Percentiles rank a stretch among this genome's conserved stretches.
phyloP scores from a whole-genome alignment of 92 coral and sea anemone genomes.

The Isaurus tuberculatus region DNA sequence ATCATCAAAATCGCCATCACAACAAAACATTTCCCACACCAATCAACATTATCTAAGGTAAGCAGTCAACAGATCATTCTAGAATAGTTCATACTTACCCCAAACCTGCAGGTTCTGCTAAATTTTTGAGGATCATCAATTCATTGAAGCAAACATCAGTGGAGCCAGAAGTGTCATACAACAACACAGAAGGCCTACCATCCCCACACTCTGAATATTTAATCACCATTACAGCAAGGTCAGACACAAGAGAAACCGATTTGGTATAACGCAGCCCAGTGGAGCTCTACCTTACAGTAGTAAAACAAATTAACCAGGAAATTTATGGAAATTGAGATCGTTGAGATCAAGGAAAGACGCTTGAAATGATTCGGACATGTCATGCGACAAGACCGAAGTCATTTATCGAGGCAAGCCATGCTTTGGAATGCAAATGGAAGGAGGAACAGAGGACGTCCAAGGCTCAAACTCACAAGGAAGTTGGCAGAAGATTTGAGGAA shows the following conservation, averaged over 20 bases:
- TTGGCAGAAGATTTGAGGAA: too few relatives aligned
- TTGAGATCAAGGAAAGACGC: too few relatives aligned
- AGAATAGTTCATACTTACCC: constrained; percentile 57
- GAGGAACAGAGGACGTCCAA: too few relatives aligned
- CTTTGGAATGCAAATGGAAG: too few relatives aligned
- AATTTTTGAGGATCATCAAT: constrained; percentile 61
- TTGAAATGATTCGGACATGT: too few relatives aligned
- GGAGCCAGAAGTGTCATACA: constrained; percentile 67
- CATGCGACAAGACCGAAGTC: too few relatives aligned
- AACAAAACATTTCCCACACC: not conserved
- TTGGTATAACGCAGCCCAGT: not conserved
- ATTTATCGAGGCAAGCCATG: too few relatives aligned
- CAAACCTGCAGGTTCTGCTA: constrained; percentile 74
- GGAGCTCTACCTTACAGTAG: too few relatives aligned
- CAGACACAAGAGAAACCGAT: not conserved
- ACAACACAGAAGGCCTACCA: constrained; percentile 69
- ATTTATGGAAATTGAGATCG: too few relatives aligned
- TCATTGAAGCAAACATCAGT: constrained; percentile 79
- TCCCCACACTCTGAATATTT: constrained; percentile 51
- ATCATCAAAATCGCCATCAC: too few relatives aligned
- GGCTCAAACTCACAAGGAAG: too few relatives aligned
- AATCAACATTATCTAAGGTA: not conserved
- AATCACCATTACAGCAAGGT: not conserved
- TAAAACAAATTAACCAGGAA: too few relatives aligned
- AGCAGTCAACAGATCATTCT: not conserved